Evolutionary conservation across 1,140 invertebrate genomes (phyloP), one percentile per base, ranked within the genome.

Genomic region (Drosophila mojavensis): DNA sequence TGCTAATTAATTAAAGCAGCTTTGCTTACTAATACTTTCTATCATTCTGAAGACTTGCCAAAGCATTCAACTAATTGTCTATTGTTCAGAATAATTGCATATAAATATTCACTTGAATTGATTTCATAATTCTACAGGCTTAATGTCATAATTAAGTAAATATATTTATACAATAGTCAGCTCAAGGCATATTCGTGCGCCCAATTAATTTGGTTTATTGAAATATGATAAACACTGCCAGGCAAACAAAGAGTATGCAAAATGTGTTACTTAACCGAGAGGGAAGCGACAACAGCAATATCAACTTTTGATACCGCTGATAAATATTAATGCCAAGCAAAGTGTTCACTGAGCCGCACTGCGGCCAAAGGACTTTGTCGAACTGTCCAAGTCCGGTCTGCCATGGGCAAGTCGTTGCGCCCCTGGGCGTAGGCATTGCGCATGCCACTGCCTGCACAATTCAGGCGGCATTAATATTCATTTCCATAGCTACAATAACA

Each of bases 301-400:
- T 45, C 45, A 63, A 63, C 28, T 76, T 78, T 51, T 80, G 82
- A 85, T 85, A 74, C 78, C 78, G 75, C 82, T 85, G 82, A 85
- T 85, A 85, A 85, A 85, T 85, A 85, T 85, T 85, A 85, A 85
- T 85, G 82, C 82, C 73, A 69, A 84, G 84, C 80, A 89, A 88
- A 88, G 84, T 88, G 84, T 77, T 69, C 84, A 80, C 84, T 84
- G 84, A 89, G 84, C 84, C 84, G 78, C 58, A 60, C 82, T 88
- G 84, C 76, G 84, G 84, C 73, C 80, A 89, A 88, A 88, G 84
- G 84, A 88, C 83, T 88, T 88, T 88, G 72, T 56, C 68, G 50
- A 48, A 50, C 39, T 30, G 51, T 17, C 48, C 54, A 39, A 53
- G 33, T 11, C 54, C 73, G 5, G 20, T 50, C 48, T 41, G 50